Conservation (phyloP, 2,888 invertebrate genomes). For the Psococerastis gibbosa region DNA sequence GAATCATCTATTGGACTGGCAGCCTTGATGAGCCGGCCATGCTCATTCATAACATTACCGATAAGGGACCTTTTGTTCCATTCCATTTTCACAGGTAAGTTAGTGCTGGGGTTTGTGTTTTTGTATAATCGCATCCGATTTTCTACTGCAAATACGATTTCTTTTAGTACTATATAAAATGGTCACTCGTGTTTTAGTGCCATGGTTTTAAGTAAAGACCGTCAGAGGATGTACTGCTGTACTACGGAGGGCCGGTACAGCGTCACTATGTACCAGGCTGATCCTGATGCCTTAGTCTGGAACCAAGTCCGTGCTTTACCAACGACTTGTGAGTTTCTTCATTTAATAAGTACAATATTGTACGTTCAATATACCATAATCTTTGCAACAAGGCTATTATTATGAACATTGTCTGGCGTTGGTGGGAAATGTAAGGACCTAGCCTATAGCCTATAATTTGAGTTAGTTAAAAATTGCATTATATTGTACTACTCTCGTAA, state of each 20-base stretch:
- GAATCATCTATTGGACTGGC: constrained; percentile 64
- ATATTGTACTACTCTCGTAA: constrained; percentile 5
- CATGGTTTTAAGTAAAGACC: constrained; percentile 45
- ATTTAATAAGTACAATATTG: no score
- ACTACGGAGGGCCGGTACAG: constrained; percentile 32
- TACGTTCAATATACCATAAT: no score
- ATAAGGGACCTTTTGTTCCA: constrained; percentile 32
- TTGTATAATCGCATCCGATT: no score
- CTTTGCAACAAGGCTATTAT: no score
- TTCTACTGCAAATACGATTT: no score
- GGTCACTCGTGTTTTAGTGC: constrained; percentile 33
- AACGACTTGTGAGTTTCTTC: constrained; percentile 30
- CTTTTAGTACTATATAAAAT: no score
- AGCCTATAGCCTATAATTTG: no score
- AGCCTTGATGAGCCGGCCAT: constrained; percentile 56
- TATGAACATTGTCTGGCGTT: no score
- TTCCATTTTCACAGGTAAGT: constrained; percentile 40
- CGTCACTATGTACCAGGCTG: constrained; percentile 29
- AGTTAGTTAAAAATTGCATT: constrained; percentile 9
- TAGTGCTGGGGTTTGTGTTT: neutral
- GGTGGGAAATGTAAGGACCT: no score
- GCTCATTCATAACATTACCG: constrained; percentile 40
- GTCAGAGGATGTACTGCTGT: constrained; percentile 48
- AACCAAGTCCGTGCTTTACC: constrained; percentile 37
- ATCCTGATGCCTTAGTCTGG: constrained; percentile 39